A percentile compares a stretch with the other conserved stretches of the same genome.
These are phyloP conservation scores for Streptopelia turtur DNA, from an alignment of 2,797 vertebrate genomes.

Conservation along the genomic window DNA sequence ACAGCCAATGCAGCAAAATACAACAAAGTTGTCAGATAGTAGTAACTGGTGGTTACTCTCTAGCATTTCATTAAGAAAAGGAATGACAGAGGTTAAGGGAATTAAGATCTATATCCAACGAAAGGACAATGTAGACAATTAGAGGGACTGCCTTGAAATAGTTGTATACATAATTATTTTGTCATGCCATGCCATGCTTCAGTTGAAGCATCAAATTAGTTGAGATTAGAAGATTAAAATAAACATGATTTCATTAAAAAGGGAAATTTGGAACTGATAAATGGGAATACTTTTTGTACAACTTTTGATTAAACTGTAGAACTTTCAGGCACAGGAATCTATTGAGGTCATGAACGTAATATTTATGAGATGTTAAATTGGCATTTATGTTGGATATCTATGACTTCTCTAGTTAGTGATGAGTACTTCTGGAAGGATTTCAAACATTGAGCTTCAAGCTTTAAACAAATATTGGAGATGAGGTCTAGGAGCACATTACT, in stretches of 20 bases:
- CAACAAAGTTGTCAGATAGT: neutral
- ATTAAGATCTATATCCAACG: neutral
- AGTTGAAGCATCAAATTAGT: neutral
- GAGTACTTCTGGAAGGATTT: neutral
- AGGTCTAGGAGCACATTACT: neutral
- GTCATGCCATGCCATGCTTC: neutral
- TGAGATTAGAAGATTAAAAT: neutral
- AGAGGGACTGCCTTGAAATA: neutral
- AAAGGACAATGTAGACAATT: neutral
- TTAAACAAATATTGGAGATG: neutral
- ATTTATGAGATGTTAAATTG: neutral
- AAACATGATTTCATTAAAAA: neutral
- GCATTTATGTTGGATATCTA: neutral
- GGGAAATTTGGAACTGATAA: neutral
- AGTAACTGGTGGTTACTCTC: neutral
- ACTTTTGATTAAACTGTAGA: neutral
- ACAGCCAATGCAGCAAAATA: neutral
- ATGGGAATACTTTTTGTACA: neutral
- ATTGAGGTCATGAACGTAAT: neutral
- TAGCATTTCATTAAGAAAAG: neutral
- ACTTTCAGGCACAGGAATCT: neutral
- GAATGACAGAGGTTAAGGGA: neutral
- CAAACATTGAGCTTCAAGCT: neutral
- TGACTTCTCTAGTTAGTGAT: neutral
- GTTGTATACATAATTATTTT: neutral